These are phyloP conservation scores for Agrotis puta DNA, from an alignment of 2,888 invertebrate genomes.

Conservation along the genomic window DNA sequence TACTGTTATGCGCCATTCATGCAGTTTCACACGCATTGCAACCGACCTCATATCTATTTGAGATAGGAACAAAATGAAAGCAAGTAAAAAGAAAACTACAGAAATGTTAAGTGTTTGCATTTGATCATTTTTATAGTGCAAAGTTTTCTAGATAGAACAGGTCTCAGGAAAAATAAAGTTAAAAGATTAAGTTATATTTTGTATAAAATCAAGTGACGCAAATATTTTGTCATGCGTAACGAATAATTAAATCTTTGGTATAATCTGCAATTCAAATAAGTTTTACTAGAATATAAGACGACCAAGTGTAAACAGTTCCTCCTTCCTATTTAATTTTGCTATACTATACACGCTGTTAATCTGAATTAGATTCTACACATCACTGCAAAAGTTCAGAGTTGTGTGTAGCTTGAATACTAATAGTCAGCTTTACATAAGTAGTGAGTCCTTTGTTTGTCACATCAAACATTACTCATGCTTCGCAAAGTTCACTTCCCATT, in stretches of 20 bases:
- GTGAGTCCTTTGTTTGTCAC: conserved; percentile 59
- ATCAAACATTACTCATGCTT: conserved; percentile 64
- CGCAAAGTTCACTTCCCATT: conserved; percentile 61
- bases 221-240: too few species aligned
- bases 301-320: conserved; percentile 33
- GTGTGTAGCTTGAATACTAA: conserved; percentile 47
- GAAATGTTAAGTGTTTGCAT: not conserved
- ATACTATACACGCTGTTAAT: not conserved
- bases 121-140: not conserved
- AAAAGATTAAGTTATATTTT: too few species aligned
- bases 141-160: not conserved
- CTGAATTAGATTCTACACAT: conserved; percentile 30
- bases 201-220: too few species aligned
- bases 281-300: not conserved
- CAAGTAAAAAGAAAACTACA: not conserved
- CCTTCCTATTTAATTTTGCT: conserved; percentile 26
- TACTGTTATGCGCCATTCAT: conserved; percentile 18
- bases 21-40: conserved; percentile 19
- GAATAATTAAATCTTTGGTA: too few species aligned
- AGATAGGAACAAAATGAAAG: not conserved
- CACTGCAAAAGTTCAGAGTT: conserved; percentile 29
- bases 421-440: conserved; percentile 23
- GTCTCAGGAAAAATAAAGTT: too few species aligned
- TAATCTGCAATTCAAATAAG: conserved; percentile 1
- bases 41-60: not conserved